Evolutionary conservation across 2,888 invertebrate species (phyloP), one percentile per base, ranked within the genome.

Genomic region (Sipunculus nudus): DNA sequence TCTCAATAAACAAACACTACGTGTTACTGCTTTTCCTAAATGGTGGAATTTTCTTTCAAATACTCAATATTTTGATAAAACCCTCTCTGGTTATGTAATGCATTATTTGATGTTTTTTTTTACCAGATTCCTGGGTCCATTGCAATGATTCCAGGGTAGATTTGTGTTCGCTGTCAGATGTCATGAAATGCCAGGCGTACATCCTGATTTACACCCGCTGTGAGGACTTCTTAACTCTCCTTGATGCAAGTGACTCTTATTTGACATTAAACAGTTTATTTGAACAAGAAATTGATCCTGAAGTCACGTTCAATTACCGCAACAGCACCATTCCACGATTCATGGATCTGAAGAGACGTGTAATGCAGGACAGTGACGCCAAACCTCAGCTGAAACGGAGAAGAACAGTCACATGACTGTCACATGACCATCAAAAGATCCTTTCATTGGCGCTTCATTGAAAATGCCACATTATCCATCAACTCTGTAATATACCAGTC

Each of bases 141-240:
- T 82, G 82, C 59, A 83, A 83, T 67, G 83, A 83, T 67, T 76
- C 81, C 0, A 69, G 75, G 28, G 73, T 81, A 59, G 72, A 76
- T 56, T 65, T 75, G 28, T 74, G 74, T 29, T 49, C 68, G 1
- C 23, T 76, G 31, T 74, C 77, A 10, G 81, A 82, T 19, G 82
- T 83, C 23, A 68, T 77, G 16, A 59, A 63, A 25, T 71, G 77
- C 35, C 83, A 83, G 67, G 80, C 80, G 3, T 83, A 83, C 71
- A 82, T 83, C 52, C 72, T 83, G 39, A 74, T 83, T 68, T 83
- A 81, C 68, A 74, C 76, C 25, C 45, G 35, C 3, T 31, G 29
- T 28, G n/a, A n/a, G n/a, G n/a, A 26, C 38, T 16, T 10, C 52
- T n/a, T 10, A 3, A 16, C 25, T 3, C 23, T 32, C 4, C 39